phyloP scores from a whole-genome alignment of 2,888 invertebrate genomes.

The Gandaritis pyraliata region DNA sequence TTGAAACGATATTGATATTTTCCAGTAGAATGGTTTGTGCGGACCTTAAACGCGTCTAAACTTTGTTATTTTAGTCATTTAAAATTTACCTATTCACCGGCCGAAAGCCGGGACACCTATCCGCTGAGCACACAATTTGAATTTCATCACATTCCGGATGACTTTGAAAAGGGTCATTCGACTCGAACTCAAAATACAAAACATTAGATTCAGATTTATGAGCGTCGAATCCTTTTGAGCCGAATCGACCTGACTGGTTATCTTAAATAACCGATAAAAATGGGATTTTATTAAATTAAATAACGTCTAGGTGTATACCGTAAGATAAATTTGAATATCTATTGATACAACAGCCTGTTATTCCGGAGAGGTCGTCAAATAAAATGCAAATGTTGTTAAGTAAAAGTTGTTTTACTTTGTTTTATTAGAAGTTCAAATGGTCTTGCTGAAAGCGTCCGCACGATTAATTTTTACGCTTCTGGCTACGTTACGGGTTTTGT shows the following conservation, averaged over 20 bases:
- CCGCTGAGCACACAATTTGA: slow-evolving; percentile 27
- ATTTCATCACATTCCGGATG: slow-evolving; percentile 45
- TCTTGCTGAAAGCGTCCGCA: slow-evolving; percentile 42
- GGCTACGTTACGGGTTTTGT: slow-evolving; percentile 51
- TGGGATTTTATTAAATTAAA: slow-evolving; percentile 42
- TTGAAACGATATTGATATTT: slow-evolving; percentile 17
- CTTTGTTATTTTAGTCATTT: slow-evolving; percentile 9
- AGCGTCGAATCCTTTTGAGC: slow-evolving; percentile 50
- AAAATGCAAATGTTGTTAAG: slow-evolving; percentile 60
- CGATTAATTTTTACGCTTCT: slow-evolving; percentile 50
- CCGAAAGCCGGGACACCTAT: slow-evolving; percentile 20
- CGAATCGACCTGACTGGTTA: slow-evolving; percentile 41
- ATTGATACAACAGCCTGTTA: slow-evolving; percentile 45
- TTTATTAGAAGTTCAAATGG: slow-evolving; percentile 46
- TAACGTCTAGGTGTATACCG: slow-evolving; percentile 31
- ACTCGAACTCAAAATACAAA: slow-evolving; percentile 51
- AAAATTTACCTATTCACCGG: slow-evolving; percentile 9
- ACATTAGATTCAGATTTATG: slow-evolving; percentile 61
- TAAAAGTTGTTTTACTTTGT: slow-evolving; percentile 47
- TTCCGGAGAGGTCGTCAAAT: slow-evolving; percentile 48
- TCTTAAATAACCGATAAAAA: slow-evolving; percentile 47
- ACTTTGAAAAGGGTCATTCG: slow-evolving; percentile 62
- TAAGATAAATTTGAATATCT: slow-evolving; percentile 46
- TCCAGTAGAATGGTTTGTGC: background rate
- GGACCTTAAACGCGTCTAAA: background rate